These are phyloP conservation scores for Phytoseiulus persimilis DNA, from an alignment of 2,888 invertebrate species.

Conservation along the genomic window DNA sequence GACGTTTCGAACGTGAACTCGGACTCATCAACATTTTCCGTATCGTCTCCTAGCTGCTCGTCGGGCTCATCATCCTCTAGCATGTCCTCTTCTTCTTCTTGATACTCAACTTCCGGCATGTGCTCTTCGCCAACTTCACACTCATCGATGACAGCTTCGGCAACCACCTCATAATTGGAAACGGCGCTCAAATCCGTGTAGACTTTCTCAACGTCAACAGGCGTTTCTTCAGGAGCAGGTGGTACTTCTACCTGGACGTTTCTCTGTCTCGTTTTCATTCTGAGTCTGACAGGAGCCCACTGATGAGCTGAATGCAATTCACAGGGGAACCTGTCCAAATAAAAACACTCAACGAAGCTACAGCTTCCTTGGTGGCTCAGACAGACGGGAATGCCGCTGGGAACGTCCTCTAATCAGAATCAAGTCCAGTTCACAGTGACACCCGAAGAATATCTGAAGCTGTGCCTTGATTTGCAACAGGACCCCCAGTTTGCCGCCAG, in stretches of 20 bases:
- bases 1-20: conserved; percentile 18
- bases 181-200: conserved; percentile 36
- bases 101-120: conserved; percentile 23
- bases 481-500: background rate
- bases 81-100: conserved; percentile 32
- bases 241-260: background rate
- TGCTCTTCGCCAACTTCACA: conserved; percentile 18
- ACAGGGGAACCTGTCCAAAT: background rate
- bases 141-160: background rate
- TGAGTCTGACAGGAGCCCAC: background rate
- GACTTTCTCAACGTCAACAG: background rate
- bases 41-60: background rate
- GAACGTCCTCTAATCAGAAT: background rate
- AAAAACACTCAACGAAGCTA: background rate
- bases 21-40: conserved; percentile 13
- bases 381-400: background rate
- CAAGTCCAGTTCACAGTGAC: background rate
- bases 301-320: background rate
- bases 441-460: background rate
- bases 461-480: background rate
- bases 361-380: background rate
- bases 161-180: conserved; percentile 20
- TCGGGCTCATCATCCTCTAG: conserved; percentile 23
- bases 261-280: conserved; percentile 13
- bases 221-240: background rate